Evolutionary conservation across 1,140 invertebrate species (phyloP).

Genomic region (Saccostrea glomerata): DNA sequence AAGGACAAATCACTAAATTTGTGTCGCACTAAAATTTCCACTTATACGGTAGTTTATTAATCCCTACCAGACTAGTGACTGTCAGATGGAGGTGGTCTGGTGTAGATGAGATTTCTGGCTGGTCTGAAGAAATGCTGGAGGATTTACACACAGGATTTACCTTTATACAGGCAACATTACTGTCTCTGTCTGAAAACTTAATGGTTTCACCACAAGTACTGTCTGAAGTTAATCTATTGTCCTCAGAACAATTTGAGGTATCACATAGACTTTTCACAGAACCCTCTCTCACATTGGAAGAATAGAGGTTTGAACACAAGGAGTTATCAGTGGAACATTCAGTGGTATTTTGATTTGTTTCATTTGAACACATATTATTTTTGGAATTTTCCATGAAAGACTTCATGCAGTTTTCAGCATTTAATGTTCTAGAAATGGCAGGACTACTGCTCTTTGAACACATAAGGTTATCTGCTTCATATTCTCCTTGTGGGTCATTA

Average conservation of each 20-base stretch:
- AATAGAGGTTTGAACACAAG: background rate
- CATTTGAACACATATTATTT: background rate
- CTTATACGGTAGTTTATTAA: background rate
- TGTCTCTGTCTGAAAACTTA: background rate
- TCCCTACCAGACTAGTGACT: conserved; percentile 4
- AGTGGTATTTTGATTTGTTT: background rate
- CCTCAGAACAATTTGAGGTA: background rate
- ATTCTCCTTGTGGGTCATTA: background rate
- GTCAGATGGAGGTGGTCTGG: background rate
- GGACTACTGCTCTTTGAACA: background rate
- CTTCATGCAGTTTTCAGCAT: background rate
- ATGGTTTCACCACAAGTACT: background rate
- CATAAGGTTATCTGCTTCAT: background rate
- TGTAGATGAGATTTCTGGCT: background rate
- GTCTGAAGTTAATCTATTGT: background rate
- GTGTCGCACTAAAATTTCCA: no score
- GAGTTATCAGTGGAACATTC: background rate
- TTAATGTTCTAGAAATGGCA: background rate
- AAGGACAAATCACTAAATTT: no score
- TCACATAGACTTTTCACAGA: background rate
- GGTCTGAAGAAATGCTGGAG: background rate
- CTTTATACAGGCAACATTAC: background rate
- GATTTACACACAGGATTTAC: background rate
- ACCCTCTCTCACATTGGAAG: background rate
- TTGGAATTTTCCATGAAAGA: background rate